Base-by-base conservation (phyloP, 2,797 vertebrate species). In the Thunnus albacares region DNA sequence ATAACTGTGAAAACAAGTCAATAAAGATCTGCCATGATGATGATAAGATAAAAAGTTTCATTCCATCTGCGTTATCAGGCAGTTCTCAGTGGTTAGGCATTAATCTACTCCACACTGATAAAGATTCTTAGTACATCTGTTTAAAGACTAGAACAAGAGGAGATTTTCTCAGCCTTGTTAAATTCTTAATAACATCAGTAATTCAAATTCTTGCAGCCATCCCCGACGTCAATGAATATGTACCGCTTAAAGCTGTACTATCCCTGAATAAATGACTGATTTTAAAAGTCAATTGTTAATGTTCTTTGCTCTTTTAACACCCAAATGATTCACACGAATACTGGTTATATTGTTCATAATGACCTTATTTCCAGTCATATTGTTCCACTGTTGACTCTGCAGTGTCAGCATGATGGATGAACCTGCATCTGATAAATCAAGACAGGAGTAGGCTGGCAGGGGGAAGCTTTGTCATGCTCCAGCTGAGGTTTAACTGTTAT, bases 381-480 rank as follows among this genome's bases (percentile, higher is more conserved):
- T 69, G 26, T 18, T 62, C 3, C 51, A 62, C 43, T 14, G 1
- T n/a, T 58, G 38, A 58, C 12, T 75, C 22, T 71, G 64, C 53
- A 26, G 15, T 20, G 17, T 70, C 63, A 74, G 60, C 51, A 13
- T 59, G 12, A 71, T 49, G 26, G 13, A 35, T 53, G n/a, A 65
- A 41, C 22, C 35, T 73, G 5, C 17, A 8, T n/a, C 20, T 75
- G 71, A 67, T 79, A 66, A 87, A 82, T 74, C 24, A 4, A 26
- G 6, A 0, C 5, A 77, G 5, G 20, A 63, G 26, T 60, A 8
- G 18, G 61, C 20, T 43, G 64, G 26, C 7, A 70, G 20, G 3
- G 24, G 12, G 47, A 72, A 49, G 3, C 30, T 0, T 49, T 0
- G 1, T 20, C 52, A 28, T 51, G 26, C 33, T 53, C 70, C 53